Base-by-base conservation (phyloP, 2,113 vertebrate species). In the Motacilla alba region DNA sequence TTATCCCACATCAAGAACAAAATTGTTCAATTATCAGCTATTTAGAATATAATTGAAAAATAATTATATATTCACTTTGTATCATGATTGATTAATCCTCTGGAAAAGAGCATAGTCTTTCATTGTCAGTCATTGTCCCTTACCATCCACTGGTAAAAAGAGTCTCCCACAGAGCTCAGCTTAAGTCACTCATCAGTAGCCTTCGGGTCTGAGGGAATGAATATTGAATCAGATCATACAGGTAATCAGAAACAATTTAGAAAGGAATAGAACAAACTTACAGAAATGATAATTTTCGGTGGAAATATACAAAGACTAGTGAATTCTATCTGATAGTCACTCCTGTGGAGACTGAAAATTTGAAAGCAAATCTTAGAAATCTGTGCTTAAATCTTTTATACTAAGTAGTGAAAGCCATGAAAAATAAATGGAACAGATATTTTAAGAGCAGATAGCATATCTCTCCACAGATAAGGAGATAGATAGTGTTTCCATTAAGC, bases 361-460 rank as follows among this genome's bases (percentile, higher is more conserved):
- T 86, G 53, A 95, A 95, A 56, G 26, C 18, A 79, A 79, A 66
- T 86, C 70, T 44, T 83, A 35, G 63, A 77, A 87, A 77, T 86
- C 69, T 84, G 16, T 58, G 43, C 27, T 89, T 79, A 87, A 80
- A 33, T 85, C 53, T 60, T 84, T 67, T 73, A 73, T 4, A 76
- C 11, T 28, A 63, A 81, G 47, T 50, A 77, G 27, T 86, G 35
- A 90, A 94, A 92, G 31, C 8, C 16, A n/a, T 64, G 30, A 56
- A 91, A 90, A 88, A 75, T 88, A 86, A 88, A 86, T 77, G 31
- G 56, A 91, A 64, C 49, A 82, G 63, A 60, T 53, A 18, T 62
- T 76, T 90, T 70, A 88, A 83, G 60, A 91, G 33, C 28, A 93
- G 93, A 95, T 83, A 95, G 27, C 47, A 4, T 95, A 85, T 90